phyloP scores from a whole-genome alignment of 2,113 vertebrate species.

The Xiphorhynchus elegans region DNA sequence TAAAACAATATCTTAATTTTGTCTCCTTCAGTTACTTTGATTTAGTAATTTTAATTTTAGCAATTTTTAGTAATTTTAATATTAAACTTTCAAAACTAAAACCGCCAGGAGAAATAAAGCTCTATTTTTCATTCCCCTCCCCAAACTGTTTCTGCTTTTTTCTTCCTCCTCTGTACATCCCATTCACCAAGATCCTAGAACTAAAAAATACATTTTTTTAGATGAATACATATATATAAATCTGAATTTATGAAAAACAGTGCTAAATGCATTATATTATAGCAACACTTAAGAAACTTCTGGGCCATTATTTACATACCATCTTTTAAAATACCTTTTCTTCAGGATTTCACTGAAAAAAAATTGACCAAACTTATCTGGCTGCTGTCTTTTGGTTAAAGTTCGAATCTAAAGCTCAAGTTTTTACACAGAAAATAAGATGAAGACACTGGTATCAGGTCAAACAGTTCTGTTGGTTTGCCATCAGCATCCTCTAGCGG shows the following conservation, averaged over 20 bases:
- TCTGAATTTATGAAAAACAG: not conserved
- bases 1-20: not conserved
- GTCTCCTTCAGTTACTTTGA: not conserved
- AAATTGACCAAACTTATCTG: not conserved
- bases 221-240: not conserved
- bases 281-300: not conserved
- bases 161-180: not conserved
- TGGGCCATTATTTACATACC: not conserved
- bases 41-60: too few species aligned
- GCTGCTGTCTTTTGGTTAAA: not conserved
- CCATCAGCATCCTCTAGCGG: conserved; percentile 69
- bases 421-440: not conserved
- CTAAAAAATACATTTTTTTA: not conserved
- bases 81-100: not conserved
- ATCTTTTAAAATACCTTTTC: not conserved
- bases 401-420: not conserved
- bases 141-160: not conserved
- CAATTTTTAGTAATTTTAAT: too few species aligned
- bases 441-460: fast-evolving
- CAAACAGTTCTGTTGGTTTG: conserved; percentile 13
- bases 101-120: not conserved
- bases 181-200: not conserved
- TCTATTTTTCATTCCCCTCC: not conserved
- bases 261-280: not conserved
- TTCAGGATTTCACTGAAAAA: not conserved